A percentile compares a stretch with the other conserved stretches of the same genome.
Evolutionary conservation across 2,888 invertebrate species (phyloP).

Genomic region (Ferrisia virgata): DNA sequence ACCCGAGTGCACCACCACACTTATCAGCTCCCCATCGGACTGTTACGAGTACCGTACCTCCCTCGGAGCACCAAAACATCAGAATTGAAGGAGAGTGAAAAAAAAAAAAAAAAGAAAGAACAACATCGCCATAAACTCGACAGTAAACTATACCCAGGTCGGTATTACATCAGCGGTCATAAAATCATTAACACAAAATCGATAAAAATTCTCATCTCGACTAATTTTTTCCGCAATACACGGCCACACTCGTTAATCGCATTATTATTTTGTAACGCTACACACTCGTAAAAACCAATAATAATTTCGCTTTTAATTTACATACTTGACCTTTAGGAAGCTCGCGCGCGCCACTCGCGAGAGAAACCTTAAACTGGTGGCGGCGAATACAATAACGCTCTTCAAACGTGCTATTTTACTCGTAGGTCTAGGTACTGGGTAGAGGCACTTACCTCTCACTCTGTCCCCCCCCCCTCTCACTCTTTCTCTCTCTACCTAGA

Average conservation of each 20-base stretch:
- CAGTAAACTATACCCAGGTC: neutral
- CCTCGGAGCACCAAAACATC: too few relatives aligned
- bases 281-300: neutral
- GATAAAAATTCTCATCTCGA: conserved; percentile 13
- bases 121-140: neutral
- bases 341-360: neutral
- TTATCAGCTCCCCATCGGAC: too few relatives aligned
- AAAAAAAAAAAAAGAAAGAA: too few relatives aligned
- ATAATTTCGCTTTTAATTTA: conserved; percentile 12
- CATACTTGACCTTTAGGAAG: conserved; percentile 8
- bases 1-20: too few relatives aligned
- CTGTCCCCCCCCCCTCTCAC: neutral
- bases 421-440: too few relatives aligned
- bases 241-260: neutral
- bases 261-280: neutral
- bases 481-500: too few relatives aligned
- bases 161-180: neutral
- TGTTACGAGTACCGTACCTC: too few relatives aligned
- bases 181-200: conserved; percentile 1
- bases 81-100: too few relatives aligned
- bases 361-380: conserved; percentile 8
- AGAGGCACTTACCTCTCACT: too few relatives aligned
- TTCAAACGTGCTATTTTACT: neutral
- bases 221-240: neutral
- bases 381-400: neutral